phyloP scores from a whole-genome alignment of 1,140 invertebrate species.

The Andrena cerasifolii region DNA sequence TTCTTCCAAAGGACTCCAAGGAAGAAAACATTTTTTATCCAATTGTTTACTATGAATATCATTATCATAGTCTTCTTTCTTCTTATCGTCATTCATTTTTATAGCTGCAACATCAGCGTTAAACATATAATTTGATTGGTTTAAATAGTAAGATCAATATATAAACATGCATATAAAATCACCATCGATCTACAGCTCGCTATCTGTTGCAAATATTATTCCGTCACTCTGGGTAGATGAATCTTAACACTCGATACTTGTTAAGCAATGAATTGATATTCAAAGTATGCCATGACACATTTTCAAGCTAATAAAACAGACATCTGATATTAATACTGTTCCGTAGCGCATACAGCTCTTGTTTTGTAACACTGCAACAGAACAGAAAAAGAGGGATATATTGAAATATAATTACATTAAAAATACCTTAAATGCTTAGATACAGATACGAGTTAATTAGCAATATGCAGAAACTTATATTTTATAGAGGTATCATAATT shows the following conservation, averaged over 20 bases:
- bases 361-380: slow-evolving; percentile 13
- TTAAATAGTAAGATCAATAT: slow-evolving; percentile 16
- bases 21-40: slow-evolving; percentile 54
- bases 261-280: neutral
- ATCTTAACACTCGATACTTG: neutral
- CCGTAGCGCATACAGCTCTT: no score
- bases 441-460: no score
- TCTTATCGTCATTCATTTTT: slow-evolving; percentile 38
- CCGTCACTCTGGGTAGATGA: neutral
- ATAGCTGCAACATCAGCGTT: slow-evolving; percentile 32
- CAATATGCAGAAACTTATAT: neutral
- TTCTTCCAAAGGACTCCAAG: slow-evolving; percentile 60
- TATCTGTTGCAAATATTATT: neutral
- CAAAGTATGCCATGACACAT: neutral
- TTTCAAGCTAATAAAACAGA: neutral
- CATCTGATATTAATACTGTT: neutral
- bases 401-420: neutral
- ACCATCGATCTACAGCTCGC: neutral
- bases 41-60: slow-evolving; percentile 53
- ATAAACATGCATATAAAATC: slow-evolving; percentile 15
- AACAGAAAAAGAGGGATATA: neutral
- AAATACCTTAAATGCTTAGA: neutral
- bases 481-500: no score
- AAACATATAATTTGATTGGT: slow-evolving; percentile 46
- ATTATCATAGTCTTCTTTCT: slow-evolving; percentile 62